These are phyloP conservation scores for Drosophila varians DNA, from an alignment of 1,140 invertebrate genomes.

Conservation along the genomic window DNA sequence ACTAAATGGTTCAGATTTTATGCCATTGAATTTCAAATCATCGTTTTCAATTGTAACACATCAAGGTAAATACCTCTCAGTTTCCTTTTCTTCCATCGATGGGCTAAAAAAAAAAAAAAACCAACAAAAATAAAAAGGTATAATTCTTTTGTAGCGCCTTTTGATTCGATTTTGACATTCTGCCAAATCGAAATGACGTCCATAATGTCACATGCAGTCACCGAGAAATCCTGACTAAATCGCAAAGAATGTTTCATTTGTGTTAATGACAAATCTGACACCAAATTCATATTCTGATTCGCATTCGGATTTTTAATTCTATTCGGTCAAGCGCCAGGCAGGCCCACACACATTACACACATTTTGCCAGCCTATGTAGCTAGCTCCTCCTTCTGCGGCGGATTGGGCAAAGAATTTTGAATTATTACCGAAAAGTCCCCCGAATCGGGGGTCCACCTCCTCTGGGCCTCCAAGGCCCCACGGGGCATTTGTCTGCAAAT, in stretches of 20 bases:
- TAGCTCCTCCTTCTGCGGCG: not conserved
- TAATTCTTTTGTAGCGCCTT: conserved; percentile 1
- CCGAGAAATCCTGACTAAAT: conserved; percentile 55
- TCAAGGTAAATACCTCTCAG: conserved; percentile 85
- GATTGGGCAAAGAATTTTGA: conserved; percentile 46
- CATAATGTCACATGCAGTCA: conserved; percentile 40
- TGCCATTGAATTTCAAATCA: conserved; percentile 86
- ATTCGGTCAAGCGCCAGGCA: conserved; percentile 31
- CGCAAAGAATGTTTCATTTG: conserved; percentile 66
- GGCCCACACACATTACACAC: conserved; percentile 48
- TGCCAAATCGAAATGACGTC: conserved; percentile 62
- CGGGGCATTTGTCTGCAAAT: conserved; percentile 67
- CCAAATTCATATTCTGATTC: conserved; percentile 48
- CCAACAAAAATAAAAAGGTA: too few relatives aligned
- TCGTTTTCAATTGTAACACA: conserved; percentile 86
- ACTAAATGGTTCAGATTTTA: conserved; percentile 84
- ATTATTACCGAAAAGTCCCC: conserved; percentile 63
- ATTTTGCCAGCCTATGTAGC: not conserved
- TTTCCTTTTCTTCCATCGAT: not conserved
- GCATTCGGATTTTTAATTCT: conserved; percentile 30
- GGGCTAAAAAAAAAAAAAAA: too few relatives aligned
- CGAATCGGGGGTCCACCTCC: conserved; percentile 30
- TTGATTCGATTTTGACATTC: conserved; percentile 39
- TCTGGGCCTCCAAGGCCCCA: conserved; percentile 24
- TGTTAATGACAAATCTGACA: conserved; percentile 75